Conservation (phyloP, 2,113 vertebrate species). For the Phycodurus eques region DNA sequence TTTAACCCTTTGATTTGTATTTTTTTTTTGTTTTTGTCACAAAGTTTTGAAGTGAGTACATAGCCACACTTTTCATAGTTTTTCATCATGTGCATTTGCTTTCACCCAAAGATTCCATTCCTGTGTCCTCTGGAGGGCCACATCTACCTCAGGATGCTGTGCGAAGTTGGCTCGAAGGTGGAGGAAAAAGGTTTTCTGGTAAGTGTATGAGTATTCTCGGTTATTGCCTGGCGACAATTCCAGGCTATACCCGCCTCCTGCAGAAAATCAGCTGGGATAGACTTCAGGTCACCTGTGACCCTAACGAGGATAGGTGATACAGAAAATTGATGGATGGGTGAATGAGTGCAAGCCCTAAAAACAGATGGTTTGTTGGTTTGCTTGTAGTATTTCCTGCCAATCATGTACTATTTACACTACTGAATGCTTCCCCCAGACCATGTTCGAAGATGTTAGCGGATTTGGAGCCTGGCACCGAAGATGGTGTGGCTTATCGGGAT, state of each 20-base stretch:
- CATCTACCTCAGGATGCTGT: constrained; percentile 88
- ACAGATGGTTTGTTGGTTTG: not conserved
- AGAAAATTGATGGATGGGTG: not conserved
- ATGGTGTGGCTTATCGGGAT: constrained; percentile 92
- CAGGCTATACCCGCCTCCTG: too few species aligned
- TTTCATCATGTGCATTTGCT: not conserved
- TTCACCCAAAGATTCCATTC: constrained; percentile 82
- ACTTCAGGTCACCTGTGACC: too few species aligned
- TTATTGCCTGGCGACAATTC: too few species aligned
- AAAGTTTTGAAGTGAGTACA: not conserved
- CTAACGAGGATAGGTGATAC: not conserved
- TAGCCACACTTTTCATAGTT: not conserved
- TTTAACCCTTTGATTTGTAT: too few species aligned
- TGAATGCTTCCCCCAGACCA: constrained; percentile 74
- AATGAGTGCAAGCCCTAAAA: not conserved
- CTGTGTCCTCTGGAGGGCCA: constrained; percentile 91
- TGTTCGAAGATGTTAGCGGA: constrained; percentile 98
- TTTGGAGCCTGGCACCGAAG: constrained; percentile 96
- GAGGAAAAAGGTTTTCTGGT: constrained; percentile 94
- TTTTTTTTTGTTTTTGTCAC: too few species aligned
- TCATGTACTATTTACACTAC: accelerated
- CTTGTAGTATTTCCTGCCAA: not conserved
- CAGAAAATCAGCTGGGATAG: too few species aligned
- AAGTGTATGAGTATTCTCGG: constrained; percentile 52
- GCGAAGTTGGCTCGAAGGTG: constrained; percentile 85